Conservation (phyloP, 2,888 invertebrate species). For the Polydrusus tereticollis region DNA sequence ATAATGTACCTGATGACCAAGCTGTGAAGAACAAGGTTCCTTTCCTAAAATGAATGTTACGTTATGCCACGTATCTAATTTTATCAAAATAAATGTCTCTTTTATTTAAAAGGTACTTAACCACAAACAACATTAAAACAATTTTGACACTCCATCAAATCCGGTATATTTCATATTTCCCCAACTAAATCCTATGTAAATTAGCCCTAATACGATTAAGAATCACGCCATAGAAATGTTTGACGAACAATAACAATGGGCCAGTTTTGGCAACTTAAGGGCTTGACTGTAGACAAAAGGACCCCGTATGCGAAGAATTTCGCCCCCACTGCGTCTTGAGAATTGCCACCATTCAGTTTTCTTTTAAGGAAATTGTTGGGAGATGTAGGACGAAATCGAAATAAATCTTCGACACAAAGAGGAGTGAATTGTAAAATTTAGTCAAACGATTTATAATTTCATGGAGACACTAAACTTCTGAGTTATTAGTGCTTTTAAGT, state of each 20-base stretch:
- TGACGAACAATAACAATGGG: slow-evolving; percentile 36
- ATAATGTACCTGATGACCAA: no score
- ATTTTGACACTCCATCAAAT: neutral
- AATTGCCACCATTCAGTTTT: slow-evolving; percentile 9
- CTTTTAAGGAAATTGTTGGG: slow-evolving; percentile 8
- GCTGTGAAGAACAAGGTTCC: no score
- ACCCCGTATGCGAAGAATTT: slow-evolving; percentile 36
- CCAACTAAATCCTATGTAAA: slow-evolving; percentile 35
- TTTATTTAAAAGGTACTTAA: neutral
- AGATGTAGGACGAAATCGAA: neutral
- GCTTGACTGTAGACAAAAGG: slow-evolving; percentile 35
- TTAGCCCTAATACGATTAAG: slow-evolving; percentile 41
- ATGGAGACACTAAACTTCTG: no score
- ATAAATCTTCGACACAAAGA: neutral
- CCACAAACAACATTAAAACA: neutral
- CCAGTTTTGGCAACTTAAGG: slow-evolving; percentile 35
- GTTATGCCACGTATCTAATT: no score
- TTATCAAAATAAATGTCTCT: no score
- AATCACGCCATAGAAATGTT: slow-evolving; percentile 24
- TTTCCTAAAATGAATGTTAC: no score
- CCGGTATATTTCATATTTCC: neutral
- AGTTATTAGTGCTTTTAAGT: no score
- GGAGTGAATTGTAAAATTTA: neutral
- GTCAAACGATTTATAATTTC: no score
- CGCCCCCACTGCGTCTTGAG: slow-evolving; percentile 24